Conservation (phyloP, 2,888 invertebrate genomes). For the Galeopsomyia nigrocyanea region DNA sequence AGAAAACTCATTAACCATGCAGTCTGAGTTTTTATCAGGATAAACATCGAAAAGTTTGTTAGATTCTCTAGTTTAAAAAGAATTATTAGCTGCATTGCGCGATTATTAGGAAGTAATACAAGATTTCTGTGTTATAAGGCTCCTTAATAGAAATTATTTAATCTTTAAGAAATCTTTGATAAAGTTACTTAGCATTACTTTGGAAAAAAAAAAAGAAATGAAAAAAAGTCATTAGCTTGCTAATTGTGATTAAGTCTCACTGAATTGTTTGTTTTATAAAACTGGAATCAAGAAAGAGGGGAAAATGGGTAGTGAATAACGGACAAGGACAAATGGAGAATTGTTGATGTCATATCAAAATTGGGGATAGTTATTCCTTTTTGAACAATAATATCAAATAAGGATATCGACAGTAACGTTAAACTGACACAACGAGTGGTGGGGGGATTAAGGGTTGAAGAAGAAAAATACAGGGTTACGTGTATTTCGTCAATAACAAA, state of each 20-base stretch:
- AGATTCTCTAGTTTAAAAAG: slow-evolving; percentile 7
- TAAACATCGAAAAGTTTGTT: not conserved
- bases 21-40: slow-evolving; percentile 19
- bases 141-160: slow-evolving; percentile 18
- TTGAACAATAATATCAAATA: no score
- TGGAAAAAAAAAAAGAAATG: slow-evolving; percentile 30
- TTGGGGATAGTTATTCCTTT: slow-evolving; percentile 5
- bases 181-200: slow-evolving; percentile 17
- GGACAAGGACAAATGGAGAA: slow-evolving; percentile 28
- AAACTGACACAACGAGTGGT: slow-evolving; percentile 26
- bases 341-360: not conserved
- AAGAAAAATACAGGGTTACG: slow-evolving; percentile 42
- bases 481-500: slow-evolving; percentile 45
- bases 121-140: slow-evolving; percentile 5
- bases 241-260: slow-evolving; percentile 13
- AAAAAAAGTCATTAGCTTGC: slow-evolving; percentile 28
- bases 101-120: slow-evolving; percentile 20
- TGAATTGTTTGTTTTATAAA: slow-evolving; percentile 3
- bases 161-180: slow-evolving; percentile 15
- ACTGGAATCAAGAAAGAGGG: slow-evolving; percentile 19
- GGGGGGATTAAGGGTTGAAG: slow-evolving; percentile 21
- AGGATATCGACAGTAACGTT: slow-evolving; percentile 1
- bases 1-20: slow-evolving; percentile 31
- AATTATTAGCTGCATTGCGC: slow-evolving; percentile 30
- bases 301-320: slow-evolving; percentile 12